These are phyloP conservation scores for Neocrepidodera transversa DNA, from an alignment of 2,888 invertebrate genomes.

Conservation along the genomic window DNA sequence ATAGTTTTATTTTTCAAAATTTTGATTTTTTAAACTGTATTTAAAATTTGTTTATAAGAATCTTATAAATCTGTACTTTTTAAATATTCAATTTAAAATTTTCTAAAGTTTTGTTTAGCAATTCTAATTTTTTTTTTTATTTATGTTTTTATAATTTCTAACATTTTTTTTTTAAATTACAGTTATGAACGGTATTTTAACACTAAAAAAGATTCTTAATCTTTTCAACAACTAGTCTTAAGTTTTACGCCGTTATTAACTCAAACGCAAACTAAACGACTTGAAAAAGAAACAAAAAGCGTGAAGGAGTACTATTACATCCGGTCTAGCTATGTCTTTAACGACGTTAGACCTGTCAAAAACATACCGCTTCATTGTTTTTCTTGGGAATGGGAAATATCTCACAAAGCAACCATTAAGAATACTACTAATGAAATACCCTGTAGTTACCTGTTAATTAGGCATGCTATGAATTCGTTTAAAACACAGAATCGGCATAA, in stretches of 20 bases:
- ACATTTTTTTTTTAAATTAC: no score
- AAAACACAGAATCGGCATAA: background rate
- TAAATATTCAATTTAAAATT: no score
- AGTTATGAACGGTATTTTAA: background rate
- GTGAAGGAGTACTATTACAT: slow-evolving; percentile 25
- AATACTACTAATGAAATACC: slow-evolving; percentile 39
- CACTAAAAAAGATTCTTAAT: background rate
- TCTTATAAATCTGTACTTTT: no score
- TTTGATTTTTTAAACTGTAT: no score
- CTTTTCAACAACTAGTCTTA: background rate
- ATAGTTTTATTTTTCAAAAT: no score
- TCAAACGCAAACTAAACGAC: background rate
- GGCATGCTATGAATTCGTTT: background rate
- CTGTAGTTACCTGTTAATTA: slow-evolving; percentile 35
- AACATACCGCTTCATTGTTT: slow-evolving; percentile 34
- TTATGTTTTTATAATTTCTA: no score
- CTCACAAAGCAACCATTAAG: slow-evolving; percentile 36
- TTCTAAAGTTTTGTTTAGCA: no score
- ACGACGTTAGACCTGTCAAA: slow-evolving; percentile 38
- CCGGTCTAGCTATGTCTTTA: slow-evolving; percentile 30
- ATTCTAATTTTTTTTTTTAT: no score
- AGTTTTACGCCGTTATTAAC: background rate
- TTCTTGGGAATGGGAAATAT: slow-evolving; percentile 45
- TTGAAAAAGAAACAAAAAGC: background rate
- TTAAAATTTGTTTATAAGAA: no score